phyloP scores from a whole-genome alignment of 1,140 invertebrate species.

The Lucilia sericata region DNA sequence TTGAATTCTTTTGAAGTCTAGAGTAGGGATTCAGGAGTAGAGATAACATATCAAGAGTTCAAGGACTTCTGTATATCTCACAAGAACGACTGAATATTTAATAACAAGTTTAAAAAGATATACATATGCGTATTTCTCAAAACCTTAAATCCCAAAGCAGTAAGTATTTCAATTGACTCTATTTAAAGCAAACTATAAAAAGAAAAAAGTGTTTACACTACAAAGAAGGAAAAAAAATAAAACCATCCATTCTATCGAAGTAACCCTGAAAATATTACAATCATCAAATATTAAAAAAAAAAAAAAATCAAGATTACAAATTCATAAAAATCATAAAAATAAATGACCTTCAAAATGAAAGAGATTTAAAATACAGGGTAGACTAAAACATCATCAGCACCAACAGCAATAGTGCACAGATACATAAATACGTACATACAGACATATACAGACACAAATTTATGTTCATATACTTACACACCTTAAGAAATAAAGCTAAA shows the following conservation, averaged over 20 bases:
- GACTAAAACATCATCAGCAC: background rate
- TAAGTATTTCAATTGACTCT: no score
- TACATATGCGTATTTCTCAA: no score
- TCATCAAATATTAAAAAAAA: background rate
- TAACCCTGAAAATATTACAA: conserved; percentile 4
- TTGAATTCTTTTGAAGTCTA: no score
- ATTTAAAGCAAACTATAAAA: no score
- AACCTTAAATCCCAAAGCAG: no score
- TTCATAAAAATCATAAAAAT: conserved; percentile 19
- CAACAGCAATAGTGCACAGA: background rate
- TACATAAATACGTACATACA: background rate
- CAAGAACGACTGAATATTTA: no score
- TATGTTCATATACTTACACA: background rate
- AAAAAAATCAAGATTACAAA: conserved; percentile 5
- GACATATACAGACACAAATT: background rate
- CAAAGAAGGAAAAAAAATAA: no score
- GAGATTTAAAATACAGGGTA: background rate
- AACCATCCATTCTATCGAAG: background rate
- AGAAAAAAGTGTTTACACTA: no score
- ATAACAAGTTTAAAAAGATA: no score
- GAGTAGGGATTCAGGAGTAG: no score
- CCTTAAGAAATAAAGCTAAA: background rate
- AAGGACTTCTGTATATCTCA: no score
- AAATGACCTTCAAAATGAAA: conserved; percentile 13
- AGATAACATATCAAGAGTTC: no score